A percentile compares a stretch with the other conserved stretches of the same genome.
These are phyloP conservation scores for Euthynnus affinis DNA, from an alignment of 2,797 vertebrate species.

Conservation along the genomic window DNA sequence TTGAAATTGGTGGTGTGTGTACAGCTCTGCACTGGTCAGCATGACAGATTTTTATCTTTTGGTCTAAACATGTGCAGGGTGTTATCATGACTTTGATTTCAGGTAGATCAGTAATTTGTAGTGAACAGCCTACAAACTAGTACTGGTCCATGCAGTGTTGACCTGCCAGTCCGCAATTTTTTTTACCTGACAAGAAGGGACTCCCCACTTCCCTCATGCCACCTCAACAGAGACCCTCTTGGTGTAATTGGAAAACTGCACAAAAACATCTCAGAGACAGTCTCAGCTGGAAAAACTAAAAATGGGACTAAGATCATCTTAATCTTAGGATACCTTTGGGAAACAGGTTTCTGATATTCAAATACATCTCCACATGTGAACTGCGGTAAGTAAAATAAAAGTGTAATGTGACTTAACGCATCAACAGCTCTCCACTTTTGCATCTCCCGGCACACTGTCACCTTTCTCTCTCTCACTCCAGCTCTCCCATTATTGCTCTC, in stretches of 20 bases:
- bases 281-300: background rate
- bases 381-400: conserved; percentile 28
- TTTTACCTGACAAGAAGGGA: too few relatives aligned
- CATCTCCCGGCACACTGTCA: conserved; percentile 45
- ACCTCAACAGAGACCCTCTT: too few relatives aligned
- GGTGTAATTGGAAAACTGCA: background rate
- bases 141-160: too few relatives aligned
- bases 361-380: conserved; percentile 12
- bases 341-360: background rate
- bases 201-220: too few relatives aligned
- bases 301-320: background rate
- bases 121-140: background rate
- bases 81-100: background rate
- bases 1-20: background rate
- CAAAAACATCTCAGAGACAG: background rate
- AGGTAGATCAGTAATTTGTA: background rate
- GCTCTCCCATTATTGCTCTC: conserved; percentile 43
- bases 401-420: conserved; percentile 49
- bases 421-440: conserved; percentile 47
- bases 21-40: background rate
- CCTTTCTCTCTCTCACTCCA: conserved; percentile 36
- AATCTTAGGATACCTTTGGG: background rate
- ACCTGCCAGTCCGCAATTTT: too few relatives aligned
- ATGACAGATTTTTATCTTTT: background rate
- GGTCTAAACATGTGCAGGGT: background rate